A percentile compares a stretch with the other conserved stretches of the same genome.
Evolutionary conservation across 2,888 invertebrate species (phyloP).

Genomic region (Gastrophysa polygoni): DNA sequence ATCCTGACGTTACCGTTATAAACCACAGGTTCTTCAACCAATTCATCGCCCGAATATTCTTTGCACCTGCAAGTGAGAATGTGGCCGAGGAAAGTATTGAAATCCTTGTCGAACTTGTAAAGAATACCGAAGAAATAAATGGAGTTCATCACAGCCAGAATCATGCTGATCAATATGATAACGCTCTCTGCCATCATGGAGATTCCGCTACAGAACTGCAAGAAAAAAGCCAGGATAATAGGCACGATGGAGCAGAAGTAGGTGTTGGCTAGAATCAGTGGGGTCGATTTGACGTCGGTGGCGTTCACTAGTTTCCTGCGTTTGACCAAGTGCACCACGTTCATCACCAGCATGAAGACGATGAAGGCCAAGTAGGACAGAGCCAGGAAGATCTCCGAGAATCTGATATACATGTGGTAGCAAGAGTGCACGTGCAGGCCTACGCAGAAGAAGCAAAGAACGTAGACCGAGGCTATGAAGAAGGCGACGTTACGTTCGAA

Average conservation of each 20-base stretch:
- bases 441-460: slow-evolving; percentile 6
- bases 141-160: slow-evolving; percentile 24
- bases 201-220: background rate
- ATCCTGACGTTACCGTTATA: slow-evolving; percentile 19
- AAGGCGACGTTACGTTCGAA: slow-evolving; percentile 7
- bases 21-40: slow-evolving; percentile 19
- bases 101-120: slow-evolving; percentile 23
- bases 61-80: slow-evolving; percentile 24
- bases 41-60: slow-evolving; percentile 14
- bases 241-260: slow-evolving; percentile 10
- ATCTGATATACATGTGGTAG: background rate
- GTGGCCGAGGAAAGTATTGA: slow-evolving; percentile 20
- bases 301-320: slow-evolving; percentile 1
- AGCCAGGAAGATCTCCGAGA: background rate
- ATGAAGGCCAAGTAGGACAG: slow-evolving; percentile 11
- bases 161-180: slow-evolving; percentile 2
- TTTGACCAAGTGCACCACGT: slow-evolving; percentile 17
- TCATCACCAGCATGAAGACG: slow-evolving; percentile 25
- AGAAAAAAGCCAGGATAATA: background rate
- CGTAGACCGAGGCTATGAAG: slow-evolving; percentile 10
- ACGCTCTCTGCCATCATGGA: background rate
- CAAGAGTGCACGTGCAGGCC: slow-evolving; percentile 6
- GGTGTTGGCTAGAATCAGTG: slow-evolving; percentile 15
- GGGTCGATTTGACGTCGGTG: background rate
- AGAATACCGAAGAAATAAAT: slow-evolving; percentile 13